phyloP scores from a whole-genome alignment of 2,888 invertebrate species.

The Harpalus rubripes region DNA sequence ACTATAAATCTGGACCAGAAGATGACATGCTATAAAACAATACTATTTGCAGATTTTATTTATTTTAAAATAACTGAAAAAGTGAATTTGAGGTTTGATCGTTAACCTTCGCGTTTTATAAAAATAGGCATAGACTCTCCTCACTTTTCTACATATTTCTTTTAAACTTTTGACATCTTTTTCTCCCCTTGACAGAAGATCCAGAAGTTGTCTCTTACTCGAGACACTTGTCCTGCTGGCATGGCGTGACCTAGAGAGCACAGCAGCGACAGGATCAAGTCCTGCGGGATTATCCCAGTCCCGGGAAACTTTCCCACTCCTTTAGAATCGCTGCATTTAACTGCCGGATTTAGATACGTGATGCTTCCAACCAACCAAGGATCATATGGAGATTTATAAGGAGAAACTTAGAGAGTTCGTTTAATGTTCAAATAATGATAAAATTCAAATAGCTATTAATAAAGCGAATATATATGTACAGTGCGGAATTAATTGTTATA shows the following conservation, averaged over 20 bases:
- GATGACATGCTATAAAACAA: no score
- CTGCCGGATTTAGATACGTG: constrained; percentile 39
- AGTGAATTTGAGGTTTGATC: no score
- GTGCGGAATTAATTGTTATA: not conserved
- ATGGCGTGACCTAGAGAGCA: not conserved
- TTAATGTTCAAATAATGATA: not conserved
- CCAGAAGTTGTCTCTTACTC: not conserved
- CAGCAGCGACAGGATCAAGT: constrained; percentile 17
- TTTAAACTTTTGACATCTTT: not conserved
- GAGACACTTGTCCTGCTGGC: constrained; percentile 6
- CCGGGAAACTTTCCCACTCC: not conserved
- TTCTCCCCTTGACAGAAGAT: not conserved
- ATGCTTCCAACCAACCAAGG: not conserved
- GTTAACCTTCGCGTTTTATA: no score
- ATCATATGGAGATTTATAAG: constrained; percentile 13
- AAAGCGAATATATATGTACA: not conserved
- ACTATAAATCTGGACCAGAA: no score
- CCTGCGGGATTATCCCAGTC: constrained; percentile 11
- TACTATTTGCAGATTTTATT: no score
- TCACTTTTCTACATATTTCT: not conserved
- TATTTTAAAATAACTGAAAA: no score
- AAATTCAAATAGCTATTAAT: not conserved
- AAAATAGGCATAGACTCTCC: no score
- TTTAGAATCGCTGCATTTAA: constrained; percentile 24
- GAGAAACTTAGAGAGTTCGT: not conserved